A percentile compares a stretch with the other conserved stretches of the same genome.
phyloP scores from a whole-genome alignment of 2,888 invertebrate genomes.

The Ophion slaviceki region DNA sequence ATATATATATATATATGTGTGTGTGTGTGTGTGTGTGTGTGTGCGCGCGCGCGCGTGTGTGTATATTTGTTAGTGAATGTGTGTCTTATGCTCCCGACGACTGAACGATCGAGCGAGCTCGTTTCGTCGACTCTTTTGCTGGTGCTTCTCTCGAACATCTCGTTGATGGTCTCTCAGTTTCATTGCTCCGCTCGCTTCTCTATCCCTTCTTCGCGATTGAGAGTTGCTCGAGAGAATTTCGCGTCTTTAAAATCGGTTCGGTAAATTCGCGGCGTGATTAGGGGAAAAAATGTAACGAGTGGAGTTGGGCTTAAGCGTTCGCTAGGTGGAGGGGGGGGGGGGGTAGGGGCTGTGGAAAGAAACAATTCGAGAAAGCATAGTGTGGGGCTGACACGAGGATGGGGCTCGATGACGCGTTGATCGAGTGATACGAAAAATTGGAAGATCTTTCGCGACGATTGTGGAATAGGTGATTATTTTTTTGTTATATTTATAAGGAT shows the following conservation, averaged over 20 bases:
- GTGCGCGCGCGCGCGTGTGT: conserved; percentile 7
- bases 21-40: conserved; percentile 9
- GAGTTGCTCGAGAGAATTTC: conserved; percentile 54
- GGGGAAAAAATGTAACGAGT: background rate
- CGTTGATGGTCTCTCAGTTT: conserved; percentile 47
- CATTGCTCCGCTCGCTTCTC: conserved; percentile 40
- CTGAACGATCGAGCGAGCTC: conserved; percentile 61
- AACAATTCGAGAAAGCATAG: conserved; percentile 10
- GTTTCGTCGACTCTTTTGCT: conserved; percentile 58
- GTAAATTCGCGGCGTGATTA: conserved; percentile 12
- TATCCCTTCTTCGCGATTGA: conserved; percentile 38
- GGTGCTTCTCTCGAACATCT: conserved; percentile 44
- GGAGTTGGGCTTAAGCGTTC: background rate
- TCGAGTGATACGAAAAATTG: conserved; percentile 13
- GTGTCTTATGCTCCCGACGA: conserved; percentile 54
- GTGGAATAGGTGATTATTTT: background rate
- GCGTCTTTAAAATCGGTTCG: conserved; percentile 56
- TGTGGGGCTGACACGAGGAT: background rate
- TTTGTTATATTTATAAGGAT: background rate
- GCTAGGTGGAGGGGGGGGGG: background rate
- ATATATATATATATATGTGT: background rate
- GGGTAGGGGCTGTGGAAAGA: background rate
- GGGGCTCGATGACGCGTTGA: conserved; percentile 20
- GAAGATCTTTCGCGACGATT: background rate
- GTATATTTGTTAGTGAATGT: background rate